Conservation (phyloP, 2,113 vertebrate genomes). For the Oncorhynchus tshawytscha region DNA sequence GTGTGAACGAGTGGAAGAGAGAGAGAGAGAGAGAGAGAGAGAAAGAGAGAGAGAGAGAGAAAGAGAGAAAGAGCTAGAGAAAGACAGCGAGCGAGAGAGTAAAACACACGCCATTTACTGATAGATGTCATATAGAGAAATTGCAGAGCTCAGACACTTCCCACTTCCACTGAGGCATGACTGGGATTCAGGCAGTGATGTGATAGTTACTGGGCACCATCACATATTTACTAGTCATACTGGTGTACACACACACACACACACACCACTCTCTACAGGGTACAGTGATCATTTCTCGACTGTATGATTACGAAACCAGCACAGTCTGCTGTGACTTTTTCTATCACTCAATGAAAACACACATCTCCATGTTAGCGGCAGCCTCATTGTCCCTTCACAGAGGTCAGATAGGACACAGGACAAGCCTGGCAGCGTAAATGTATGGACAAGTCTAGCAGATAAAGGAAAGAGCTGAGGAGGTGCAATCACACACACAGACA, state of each 20-base stretch:
- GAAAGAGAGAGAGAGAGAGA: not conserved
- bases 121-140: slow-evolving; percentile 13
- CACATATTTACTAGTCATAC: not conserved
- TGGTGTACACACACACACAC: not conserved
- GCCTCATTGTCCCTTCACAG: not conserved
- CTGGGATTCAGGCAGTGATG: slow-evolving; percentile 26
- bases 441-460: not conserved
- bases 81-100: slow-evolving; percentile 6
- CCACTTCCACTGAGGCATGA: slow-evolving; percentile 28
- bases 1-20: too few species aligned
- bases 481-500: slow-evolving; percentile 48
- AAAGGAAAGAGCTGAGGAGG: not conserved
- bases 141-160: slow-evolving; percentile 20
- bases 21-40: too few species aligned
- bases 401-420: not conserved
- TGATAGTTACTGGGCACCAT: not conserved
- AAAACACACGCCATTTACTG: not conserved
- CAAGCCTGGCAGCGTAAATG: not conserved
- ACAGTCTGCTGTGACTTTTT: not conserved
- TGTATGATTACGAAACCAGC: too few species aligned
- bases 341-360: not conserved
- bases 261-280: not conserved
- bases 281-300: not conserved
- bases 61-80: not conserved
- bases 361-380: not conserved